Evolutionary conservation across 2,797 vertebrate species (phyloP).

Genomic region (Pelobates cultripes): DNA sequence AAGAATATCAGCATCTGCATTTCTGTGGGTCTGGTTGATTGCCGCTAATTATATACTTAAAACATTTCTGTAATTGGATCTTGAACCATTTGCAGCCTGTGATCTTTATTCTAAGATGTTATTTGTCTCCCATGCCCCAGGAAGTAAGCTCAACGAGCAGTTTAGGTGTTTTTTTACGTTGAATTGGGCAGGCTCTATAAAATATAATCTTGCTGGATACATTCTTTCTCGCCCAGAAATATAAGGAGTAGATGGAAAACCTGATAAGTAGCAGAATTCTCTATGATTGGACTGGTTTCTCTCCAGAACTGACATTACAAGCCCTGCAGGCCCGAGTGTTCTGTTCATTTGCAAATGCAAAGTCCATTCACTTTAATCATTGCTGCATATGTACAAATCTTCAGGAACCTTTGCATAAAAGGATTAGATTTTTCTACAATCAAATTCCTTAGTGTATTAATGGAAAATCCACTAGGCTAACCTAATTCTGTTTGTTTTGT

Average conservation of each 20-base stretch:
- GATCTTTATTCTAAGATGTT: slow-evolving; percentile 26
- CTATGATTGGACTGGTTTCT: slow-evolving; percentile 4
- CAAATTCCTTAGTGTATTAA: not conserved
- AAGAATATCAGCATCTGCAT: slow-evolving; percentile 6
- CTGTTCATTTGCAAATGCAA: not conserved
- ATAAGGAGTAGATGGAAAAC: not conserved
- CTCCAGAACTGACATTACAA: not conserved
- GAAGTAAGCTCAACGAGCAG: slow-evolving; percentile 22
- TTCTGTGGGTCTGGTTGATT: slow-evolving; percentile 31
- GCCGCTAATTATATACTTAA: slow-evolving; percentile 37
- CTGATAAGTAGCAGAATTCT: slow-evolving; percentile 9
- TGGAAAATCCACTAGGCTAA: not conserved
- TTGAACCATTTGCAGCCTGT: not conserved
- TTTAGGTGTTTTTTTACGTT: slow-evolving; percentile 15
- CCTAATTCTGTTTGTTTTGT: not conserved
- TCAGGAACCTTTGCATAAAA: not conserved
- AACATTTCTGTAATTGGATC: slow-evolving; percentile 36
- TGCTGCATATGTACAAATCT: not conserved
- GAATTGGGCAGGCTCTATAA: too few species aligned
- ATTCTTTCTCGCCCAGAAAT: too few species aligned
- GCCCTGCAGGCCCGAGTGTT: not conserved
- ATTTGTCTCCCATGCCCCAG: not conserved
- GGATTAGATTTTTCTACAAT: not conserved
- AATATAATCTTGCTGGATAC: too few species aligned
- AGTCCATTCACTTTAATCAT: not conserved